Evolutionary conservation across 2,888 invertebrate species (phyloP), one percentile per base, ranked within the genome.

Genomic region (Drosophila aldrichi): DNA sequence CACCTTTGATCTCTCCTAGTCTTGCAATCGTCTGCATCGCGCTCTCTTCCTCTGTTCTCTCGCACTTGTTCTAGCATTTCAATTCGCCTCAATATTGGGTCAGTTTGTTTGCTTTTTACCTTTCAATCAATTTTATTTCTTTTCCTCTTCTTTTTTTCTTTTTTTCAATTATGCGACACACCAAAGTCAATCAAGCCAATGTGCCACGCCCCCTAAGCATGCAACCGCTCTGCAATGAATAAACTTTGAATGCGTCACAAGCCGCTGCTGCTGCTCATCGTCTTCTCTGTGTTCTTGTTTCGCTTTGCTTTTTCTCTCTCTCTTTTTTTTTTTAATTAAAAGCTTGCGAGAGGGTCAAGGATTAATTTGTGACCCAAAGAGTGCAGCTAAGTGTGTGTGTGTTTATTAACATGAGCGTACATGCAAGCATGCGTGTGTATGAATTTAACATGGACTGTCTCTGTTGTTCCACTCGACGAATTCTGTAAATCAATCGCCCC

Each of bases 361-460:
- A 89, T 90, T 90, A 90, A 90, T 88, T 90, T 77, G 79, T 71
- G 75, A 78, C 79, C 78, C 74, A 63, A 66, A 66, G 59, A 77
- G 48, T 67, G 59, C 52, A 59, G 14, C 32, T 57, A 14, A 48
- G 14, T 57, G 52, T 49, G 25, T 51, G 22, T 38, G 48, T 48
- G 14, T 51, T 7, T 43, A 18, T 44, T 18, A 48, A 29, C 18
- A 40, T 29, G 10, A 64, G 10, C 48, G 34, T 49, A 9, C 18
- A 10, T 38, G 3, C 10, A 32, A 41, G 4, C 29, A n/a, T 64
- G 10, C 29, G 7, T n/a, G 3, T n/a, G 0, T n/a, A 38, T 22
- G 8, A 44, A 9, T 52, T 67, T 46, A 63, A 61, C 67, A 56
- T 61, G 6, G 32, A 22, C 40, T 43, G 38, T 46, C 48, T 61